These are phyloP conservation scores for Daphoenositta chrysoptera DNA, from an alignment of 2,113 vertebrate genomes.

Conservation along the genomic window DNA sequence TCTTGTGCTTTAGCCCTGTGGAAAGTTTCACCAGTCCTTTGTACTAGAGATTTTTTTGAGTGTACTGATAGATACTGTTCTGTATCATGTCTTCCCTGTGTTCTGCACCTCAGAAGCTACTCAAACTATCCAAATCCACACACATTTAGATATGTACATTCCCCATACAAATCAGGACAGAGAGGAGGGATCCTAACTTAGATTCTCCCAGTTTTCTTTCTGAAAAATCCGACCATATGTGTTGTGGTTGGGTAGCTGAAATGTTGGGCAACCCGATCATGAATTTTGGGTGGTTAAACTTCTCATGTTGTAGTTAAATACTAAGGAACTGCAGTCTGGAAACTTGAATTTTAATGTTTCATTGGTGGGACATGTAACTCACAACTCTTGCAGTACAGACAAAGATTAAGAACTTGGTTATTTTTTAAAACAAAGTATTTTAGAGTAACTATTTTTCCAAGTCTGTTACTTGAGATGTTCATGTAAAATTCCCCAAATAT, in stretches of 20 bases:
- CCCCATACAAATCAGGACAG: neutral
- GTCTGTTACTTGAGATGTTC: neutral
- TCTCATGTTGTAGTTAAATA: constrained; percentile 9
- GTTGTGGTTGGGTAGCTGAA: neutral
- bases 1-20: neutral
- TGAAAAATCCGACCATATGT: constrained; percentile 17
- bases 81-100: neutral
- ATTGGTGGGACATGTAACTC: neutral
- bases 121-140: neutral
- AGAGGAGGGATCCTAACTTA: neutral
- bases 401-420: neutral
- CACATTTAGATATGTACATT: neutral
- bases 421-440: neutral
- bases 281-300: neutral
- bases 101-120: neutral
- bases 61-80: too few relatives aligned
- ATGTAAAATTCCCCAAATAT: neutral
- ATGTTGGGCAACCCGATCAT: constrained; percentile 18
- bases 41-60: neutral
- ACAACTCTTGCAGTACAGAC: neutral
- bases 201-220: neutral
- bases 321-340: neutral
- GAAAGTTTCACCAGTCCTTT: neutral
- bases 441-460: neutral
- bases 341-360: neutral